These are phyloP conservation scores for Koerneria pararmatus DNA, from an alignment of 2,888 invertebrate species.

Conservation along the genomic window DNA sequence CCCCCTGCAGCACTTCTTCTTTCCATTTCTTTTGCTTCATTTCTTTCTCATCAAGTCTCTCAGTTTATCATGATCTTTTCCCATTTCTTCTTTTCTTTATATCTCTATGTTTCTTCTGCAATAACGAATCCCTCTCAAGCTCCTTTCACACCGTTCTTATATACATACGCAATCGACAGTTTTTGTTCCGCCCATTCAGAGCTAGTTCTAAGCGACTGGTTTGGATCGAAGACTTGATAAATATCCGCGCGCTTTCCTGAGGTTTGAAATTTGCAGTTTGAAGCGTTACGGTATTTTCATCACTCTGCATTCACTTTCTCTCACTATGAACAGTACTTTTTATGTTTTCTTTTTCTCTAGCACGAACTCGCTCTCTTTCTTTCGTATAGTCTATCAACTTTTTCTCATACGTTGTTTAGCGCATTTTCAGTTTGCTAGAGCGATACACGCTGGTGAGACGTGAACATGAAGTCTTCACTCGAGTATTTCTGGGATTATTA, in stretches of 20 bases:
- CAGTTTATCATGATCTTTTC: background rate
- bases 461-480: too few species aligned
- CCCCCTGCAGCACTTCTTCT: conserved; percentile 12
- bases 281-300: background rate
- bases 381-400: too few species aligned
- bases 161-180: conserved; percentile 8
- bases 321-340: background rate
- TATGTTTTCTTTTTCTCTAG: too few species aligned
- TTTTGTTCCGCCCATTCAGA: conserved; percentile 4
- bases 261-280: conserved; percentile 5
- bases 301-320: background rate
- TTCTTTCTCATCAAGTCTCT: conserved; percentile 17
- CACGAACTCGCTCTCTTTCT: too few species aligned
- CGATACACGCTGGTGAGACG: too few species aligned
- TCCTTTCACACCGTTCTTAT: conserved; percentile 16
- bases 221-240: too few species aligned
- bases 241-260: conserved; percentile 4
- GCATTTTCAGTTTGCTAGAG: too few species aligned
- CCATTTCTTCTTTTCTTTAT: conserved; percentile 1
- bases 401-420: too few species aligned
- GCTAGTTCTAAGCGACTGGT: too few species aligned
- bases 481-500: too few species aligned
- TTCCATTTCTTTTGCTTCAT: conserved; percentile 15
- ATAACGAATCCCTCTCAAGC: background rate
- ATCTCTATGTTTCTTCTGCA: background rate